Evolutionary conservation across 2,888 invertebrate species (phyloP), one percentile per base, ranked within the genome.

Genomic region (Argyresthia albistria): DNA sequence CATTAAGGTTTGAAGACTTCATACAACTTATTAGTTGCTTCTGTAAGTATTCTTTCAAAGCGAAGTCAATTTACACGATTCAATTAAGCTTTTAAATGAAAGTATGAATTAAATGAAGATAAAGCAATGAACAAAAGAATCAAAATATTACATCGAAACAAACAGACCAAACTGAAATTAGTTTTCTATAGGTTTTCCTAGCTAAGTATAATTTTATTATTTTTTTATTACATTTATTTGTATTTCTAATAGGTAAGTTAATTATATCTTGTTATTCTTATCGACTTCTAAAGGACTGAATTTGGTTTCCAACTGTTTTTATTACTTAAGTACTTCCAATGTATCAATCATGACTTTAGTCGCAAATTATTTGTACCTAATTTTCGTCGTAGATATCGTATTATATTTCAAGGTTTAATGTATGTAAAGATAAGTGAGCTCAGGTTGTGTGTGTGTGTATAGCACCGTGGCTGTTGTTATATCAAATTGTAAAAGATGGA

Each of bases 401-500:
- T 25, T 25, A 25, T 25, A 25, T 25, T 25, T 25, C 25, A 25
- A 25, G 25, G 25, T 4, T 25, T 25, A 25, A 25, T 39, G 36
- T 36, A 39, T 39, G 9, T 48, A 35, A 43, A 52, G 50, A 47
- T 53, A 63, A 69, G 65, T 66, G 64, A 74, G 71, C 62, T 67
- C 68, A 65, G 78, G 80, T 80, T 81, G 81, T 81, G 79, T 73
- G 60, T 63, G 67, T 81, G 81, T 81, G 79, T 73, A 60, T 63
- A 67, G 69, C 76, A 74, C 72, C 69, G 63, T 58, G 64, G 61
- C 73, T 76, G 73, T 71, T 66, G 64, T 71, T 78, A 80, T 83
- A 84, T 84, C 81, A 79, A 80, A 75, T 71, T 70, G 81, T 80
- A 82, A 83, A 83, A 83, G 79, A 81, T 76, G 84, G 86, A 86